These are phyloP conservation scores for Drosophila formosana DNA, from an alignment of 2,888 invertebrate genomes.

Conservation along the genomic window DNA sequence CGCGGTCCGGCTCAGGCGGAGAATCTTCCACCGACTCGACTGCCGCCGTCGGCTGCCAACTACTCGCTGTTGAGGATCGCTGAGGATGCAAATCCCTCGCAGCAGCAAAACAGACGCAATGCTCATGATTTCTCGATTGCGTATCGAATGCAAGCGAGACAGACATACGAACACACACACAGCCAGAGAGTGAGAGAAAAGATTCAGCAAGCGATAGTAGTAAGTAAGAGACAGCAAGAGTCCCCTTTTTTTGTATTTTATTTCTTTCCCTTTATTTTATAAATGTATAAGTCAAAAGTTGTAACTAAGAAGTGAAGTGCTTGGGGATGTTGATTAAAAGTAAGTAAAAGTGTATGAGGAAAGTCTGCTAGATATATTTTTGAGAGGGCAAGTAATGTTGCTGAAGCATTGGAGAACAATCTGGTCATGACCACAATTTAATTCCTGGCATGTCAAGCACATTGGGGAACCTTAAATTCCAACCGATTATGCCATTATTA, in stretches of 20 bases:
- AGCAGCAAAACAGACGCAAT: conserved; percentile 1
- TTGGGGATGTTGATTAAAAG: no score
- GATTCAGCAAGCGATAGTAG: background rate
- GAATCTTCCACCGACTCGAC: conserved; percentile 43
- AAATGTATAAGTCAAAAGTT: no score
- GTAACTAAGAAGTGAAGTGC: no score
- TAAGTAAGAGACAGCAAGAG: conserved; percentile 16
- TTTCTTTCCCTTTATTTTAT: no score
- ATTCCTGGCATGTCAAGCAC: no score
- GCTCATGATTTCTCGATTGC: background rate
- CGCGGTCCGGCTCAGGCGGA: conserved; percentile 47
- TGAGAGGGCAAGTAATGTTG: no score
- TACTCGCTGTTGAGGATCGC: conserved; percentile 36
- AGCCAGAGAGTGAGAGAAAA: conserved; percentile 1
- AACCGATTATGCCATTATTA: background rate
- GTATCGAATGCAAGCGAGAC: background rate
- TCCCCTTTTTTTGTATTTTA: no score
- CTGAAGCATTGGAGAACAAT: no score
- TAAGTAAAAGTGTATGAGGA: no score
- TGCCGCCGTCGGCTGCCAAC: conserved; percentile 1
- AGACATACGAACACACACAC: background rate
- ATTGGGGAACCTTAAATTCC: background rate
- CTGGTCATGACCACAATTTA: no score
- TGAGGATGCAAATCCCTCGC: conserved; percentile 10
- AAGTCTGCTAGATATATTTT: no score